Evolutionary conservation across 2,113 vertebrate species (phyloP), one percentile per base, ranked within the genome.

Genomic region (Tetraodon nigroviridis): DNA sequence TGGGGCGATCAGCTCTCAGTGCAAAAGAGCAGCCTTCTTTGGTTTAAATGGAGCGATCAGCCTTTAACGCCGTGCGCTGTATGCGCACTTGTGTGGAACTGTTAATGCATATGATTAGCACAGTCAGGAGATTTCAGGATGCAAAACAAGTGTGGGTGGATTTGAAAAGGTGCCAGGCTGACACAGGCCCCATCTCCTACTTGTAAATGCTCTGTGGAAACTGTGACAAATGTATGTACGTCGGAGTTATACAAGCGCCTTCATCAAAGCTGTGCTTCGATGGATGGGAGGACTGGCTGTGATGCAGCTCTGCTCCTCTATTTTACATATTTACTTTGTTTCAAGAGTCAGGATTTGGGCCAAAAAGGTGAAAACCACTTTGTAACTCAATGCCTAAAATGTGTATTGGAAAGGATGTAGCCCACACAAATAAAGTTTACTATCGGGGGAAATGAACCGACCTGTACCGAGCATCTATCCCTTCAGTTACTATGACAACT

Each of bases 141-240:
- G 66, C 64, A 77, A 81, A 82, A 77, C 66, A 71, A 70, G 77
- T 22, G 84, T 86, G 77, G 82, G 86, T 65, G 86, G 80, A 76
- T 78, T 74, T 79, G 79, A 75, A 78, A 78, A 4, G 24, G 22
- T 32, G 64, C 62, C 79, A 79, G 66, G 64, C 65, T 21, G 18
- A 75, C 71, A 76, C 73, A 80, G 62, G 66, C 63, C 57, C 65
- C 69, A 75, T 63, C 57, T 48, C 74, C 61, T 45, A 65, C 57
- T 64, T 76, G 49, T 71, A 67, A 70, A 64, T 64, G 54, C 71
- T 72, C 67, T 24, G 6, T 67, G 54, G 66, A 53, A 81, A 24
- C 41, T 11, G 20, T 61, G 62, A 40, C 45, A 59, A 72, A 84
- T 60, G 44, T 71, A 67, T 51, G 52, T 52, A n/a, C 44, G 17